Percentiles rank a stretch among this genome's conserved stretches.
Evolutionary conservation across 2,113 vertebrate genomes (phyloP).

Genomic region (Turdus rufiventris): DNA sequence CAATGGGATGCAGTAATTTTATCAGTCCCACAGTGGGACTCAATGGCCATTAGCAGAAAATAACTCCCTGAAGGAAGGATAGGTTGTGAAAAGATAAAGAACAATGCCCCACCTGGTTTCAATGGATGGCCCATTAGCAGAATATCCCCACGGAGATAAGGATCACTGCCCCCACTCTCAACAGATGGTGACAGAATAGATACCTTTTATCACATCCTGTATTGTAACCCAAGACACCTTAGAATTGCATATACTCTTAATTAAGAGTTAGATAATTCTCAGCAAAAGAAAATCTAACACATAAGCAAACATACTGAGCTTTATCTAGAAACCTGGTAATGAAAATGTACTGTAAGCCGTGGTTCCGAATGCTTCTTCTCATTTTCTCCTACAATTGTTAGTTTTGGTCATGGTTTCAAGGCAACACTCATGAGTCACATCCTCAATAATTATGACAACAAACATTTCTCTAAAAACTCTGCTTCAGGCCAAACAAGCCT

Average conservation of each 20-base stretch:
- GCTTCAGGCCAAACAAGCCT: neutral
- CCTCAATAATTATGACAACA: neutral
- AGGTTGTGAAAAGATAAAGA: too few species aligned
- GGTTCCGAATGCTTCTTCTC: neutral
- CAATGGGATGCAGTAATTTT: too few species aligned
- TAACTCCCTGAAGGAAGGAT: too few species aligned
- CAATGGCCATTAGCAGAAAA: too few species aligned
- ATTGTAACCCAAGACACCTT: neutral
- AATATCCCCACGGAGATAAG: too few species aligned
- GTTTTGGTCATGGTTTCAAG: neutral
- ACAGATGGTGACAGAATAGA: too few species aligned
- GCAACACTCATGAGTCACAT: neutral
- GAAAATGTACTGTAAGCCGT: neutral
- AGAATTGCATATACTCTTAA: neutral
- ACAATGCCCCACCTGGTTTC: too few species aligned
- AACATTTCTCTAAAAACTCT: neutral
- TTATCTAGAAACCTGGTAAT: neutral
- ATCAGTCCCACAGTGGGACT: too few species aligned
- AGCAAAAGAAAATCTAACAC: neutral
- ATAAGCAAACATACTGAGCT: neutral
- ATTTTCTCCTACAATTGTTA: neutral
- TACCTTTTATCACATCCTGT: too few species aligned
- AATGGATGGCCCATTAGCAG: too few species aligned
- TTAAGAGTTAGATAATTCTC: neutral
- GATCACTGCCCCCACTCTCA: too few species aligned